Evolutionary conservation across 2,113 vertebrate species (phyloP), one percentile per base, ranked within the genome.

Genomic region (Ascaphus truei): DNA sequence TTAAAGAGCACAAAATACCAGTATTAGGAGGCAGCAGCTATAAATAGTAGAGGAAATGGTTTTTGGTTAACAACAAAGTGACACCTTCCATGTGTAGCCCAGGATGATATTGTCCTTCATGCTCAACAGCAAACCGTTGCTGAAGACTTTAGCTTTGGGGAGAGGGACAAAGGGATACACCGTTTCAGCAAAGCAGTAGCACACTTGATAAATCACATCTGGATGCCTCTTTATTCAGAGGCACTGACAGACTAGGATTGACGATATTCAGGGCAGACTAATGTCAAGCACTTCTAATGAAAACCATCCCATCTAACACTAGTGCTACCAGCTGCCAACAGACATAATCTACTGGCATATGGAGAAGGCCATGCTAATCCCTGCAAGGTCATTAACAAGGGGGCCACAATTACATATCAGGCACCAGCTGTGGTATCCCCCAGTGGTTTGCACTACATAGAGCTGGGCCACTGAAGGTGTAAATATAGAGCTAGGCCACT

Each of bases 251-350:
- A 64, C 78, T 72, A 82, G 78, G 81, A 88, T 85, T 85, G 82
- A 88, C 81, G 82, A 85, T 76, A 79, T 79, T 66, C 73, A 72
- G 83, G 84, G 82, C 82, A 83, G 56, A 71, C 74, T 26, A 53
- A 62, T 84, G 84, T 85, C 83, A 88, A 78, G 77, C 78, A 75
- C 77, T 72, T 74, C 83, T 85, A 83, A 86, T 86, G 84, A 86
- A 83, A 86, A 83, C 78, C 68, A 78, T 84, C 81, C 83, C 79
- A 76, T 83, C 77, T 80, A 77, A 79, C 77, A 75, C 75, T 79
- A 50, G 75, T 18, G 61, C 74, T 47, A 80, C 81, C 86, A 86
- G 77, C 84, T 88, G 84, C 81, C 83, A 77, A 79, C 72, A 81
- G 77, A 72, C 78, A 73, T 84, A 86, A 79, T 86, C 76, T 86